A percentile compares a stretch with the other conserved stretches of the same genome.
Conservation (phyloP, 2,888 invertebrate species). For the Chloromyia formosa region DNA sequence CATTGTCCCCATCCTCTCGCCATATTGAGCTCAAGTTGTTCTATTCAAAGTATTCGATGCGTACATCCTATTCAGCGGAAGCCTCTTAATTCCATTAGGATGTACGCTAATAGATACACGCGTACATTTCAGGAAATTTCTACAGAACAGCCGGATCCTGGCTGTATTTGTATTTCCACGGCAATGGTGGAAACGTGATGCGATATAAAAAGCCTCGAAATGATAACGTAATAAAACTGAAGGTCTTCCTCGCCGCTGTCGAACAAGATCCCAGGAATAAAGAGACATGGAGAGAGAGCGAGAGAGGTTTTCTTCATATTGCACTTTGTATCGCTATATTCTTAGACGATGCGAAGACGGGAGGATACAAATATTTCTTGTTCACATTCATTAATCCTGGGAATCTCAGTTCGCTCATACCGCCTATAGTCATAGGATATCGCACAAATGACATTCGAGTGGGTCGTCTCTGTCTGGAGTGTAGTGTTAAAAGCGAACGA, state of each 20-base stretch:
- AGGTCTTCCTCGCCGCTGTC: not conserved
- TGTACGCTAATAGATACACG: conserved; percentile 39
- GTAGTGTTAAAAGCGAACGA: not conserved
- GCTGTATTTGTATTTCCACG: not conserved
- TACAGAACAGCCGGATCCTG: conserved; percentile 17
- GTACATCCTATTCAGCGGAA: conserved; percentile 25
- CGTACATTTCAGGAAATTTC: not conserved
- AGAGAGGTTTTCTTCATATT: not conserved
- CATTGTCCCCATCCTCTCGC: not conserved
- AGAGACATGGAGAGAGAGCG: too few relatives aligned
- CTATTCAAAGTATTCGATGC: conserved; percentile 19
- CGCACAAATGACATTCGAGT: too few relatives aligned
- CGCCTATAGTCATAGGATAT: not conserved
- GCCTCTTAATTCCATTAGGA: conserved; percentile 36
- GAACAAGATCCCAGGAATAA: not conserved
- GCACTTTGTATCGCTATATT: conserved; percentile 7
- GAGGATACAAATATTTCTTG: conserved; percentile 22
- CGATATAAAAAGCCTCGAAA: not conserved
- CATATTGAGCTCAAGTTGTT: conserved; percentile 19
- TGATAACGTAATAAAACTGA: conserved; percentile 3
- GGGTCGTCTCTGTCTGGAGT: not conserved
- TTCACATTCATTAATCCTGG: conserved; percentile 28
- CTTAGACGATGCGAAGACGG: not conserved
- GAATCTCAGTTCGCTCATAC: not conserved
- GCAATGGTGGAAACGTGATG: not conserved